A percentile compares a stretch with the other conserved stretches of the same genome.
phyloP scores from a whole-genome alignment of 2,797 vertebrate species.

The Hypotaenidia okinawae region DNA sequence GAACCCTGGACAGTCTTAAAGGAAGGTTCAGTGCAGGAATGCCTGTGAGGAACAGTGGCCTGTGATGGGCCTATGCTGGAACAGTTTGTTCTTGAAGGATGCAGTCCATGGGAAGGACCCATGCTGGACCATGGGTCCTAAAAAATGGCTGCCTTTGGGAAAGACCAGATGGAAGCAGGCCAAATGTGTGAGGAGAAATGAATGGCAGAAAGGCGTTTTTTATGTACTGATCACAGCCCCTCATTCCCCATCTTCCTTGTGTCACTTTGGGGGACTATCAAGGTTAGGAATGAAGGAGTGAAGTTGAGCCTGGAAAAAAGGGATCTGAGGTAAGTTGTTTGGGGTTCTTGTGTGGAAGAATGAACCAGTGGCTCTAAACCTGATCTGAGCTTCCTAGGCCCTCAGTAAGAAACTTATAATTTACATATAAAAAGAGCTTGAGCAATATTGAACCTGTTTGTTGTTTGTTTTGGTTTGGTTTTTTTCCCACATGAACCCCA shows the following conservation, averaged over 20 bases:
- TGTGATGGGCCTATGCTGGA: neutral
- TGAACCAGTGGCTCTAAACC: neutral
- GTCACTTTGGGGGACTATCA: accelerated
- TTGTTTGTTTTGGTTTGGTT: neutral
- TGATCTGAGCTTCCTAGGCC: neutral
- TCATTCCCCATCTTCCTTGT: neutral
- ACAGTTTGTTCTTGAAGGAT: neutral
- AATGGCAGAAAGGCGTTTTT: neutral
- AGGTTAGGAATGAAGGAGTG: neutral
- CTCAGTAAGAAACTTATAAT: neutral
- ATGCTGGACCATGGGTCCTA: neutral
- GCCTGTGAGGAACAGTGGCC: neutral
- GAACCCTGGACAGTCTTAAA: neutral
- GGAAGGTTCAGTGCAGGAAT: neutral
- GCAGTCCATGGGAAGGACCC: neutral
- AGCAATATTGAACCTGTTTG: neutral
- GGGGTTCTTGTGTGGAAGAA: neutral
- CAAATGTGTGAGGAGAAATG: neutral
- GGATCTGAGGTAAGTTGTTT: accelerated
- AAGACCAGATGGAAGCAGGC: neutral
- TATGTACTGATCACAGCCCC: neutral
- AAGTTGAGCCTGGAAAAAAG: neutral
- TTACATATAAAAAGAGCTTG: neutral
- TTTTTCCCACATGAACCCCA: neutral
- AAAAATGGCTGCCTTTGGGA: neutral